Conservation (phyloP, 23 tunicate species). For the Styela clava region DNA sequence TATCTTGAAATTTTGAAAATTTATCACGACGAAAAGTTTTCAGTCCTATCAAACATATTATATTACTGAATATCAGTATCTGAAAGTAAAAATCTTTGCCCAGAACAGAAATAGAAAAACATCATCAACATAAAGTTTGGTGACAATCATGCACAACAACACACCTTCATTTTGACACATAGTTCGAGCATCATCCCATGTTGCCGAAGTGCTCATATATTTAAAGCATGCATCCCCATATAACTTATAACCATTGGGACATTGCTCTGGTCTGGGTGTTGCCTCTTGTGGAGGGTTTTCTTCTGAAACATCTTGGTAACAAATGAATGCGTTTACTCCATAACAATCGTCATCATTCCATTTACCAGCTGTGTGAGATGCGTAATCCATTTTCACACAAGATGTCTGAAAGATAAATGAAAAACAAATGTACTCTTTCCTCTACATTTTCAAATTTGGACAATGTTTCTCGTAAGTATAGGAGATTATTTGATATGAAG, state of each 20-base stretch:
- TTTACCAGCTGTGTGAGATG: constrained; percentile 27
- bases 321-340: constrained; percentile 25
- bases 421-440: not conserved
- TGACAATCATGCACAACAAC: too few relatives aligned
- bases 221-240: constrained; percentile 65
- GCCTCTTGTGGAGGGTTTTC: constrained; percentile 19
- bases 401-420: constrained; percentile 19
- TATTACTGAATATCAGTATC: too few relatives aligned
- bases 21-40: too few relatives aligned
- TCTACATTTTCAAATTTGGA: not conserved
- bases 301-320: constrained; percentile 23
- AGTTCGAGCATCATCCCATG: constrained; percentile 23
- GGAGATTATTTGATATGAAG: too few relatives aligned
- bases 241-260: constrained; percentile 37
- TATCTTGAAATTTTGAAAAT: too few relatives aligned
- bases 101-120: too few relatives aligned
- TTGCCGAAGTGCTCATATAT: constrained; percentile 21
- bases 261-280: constrained; percentile 14
- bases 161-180: constrained; percentile 54
- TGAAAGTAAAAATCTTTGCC: too few relatives aligned
- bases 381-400: constrained; percentile 21
- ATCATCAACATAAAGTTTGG: too few relatives aligned
- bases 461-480: not conserved
- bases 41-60: too few relatives aligned
- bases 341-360: constrained; percentile 63